A percentile compares a stretch with the other conserved stretches of the same genome.
Evolutionary conservation across 2,113 vertebrate species (phyloP).

Genomic region (Cyanistes caeruleus): DNA sequence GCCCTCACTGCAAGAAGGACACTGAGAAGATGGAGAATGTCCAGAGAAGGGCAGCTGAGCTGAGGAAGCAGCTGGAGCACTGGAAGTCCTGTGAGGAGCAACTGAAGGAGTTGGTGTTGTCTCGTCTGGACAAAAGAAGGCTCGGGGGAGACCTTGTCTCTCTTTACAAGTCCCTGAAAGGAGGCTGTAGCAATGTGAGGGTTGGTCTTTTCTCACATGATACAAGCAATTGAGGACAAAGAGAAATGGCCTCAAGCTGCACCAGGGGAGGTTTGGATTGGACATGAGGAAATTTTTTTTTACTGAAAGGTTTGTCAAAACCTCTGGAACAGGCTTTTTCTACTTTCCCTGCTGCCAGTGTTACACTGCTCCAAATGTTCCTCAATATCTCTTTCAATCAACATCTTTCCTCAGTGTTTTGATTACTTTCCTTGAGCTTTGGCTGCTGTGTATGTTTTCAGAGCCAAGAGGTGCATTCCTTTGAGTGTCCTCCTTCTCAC

Average conservation of each 20-base stretch:
- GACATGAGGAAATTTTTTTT: background rate
- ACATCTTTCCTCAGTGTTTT: background rate
- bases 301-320: background rate
- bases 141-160: background rate
- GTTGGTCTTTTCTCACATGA: background rate
- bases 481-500: background rate
- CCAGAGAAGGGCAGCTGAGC: rapidly evolving
- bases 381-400: background rate
- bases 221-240: background rate
- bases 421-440: background rate
- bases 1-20: rapidly evolving
- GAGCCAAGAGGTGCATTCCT: background rate
- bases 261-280: background rate
- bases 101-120: background rate
- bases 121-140: background rate
- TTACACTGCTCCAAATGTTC: background rate
- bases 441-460: background rate
- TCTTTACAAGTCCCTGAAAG: background rate
- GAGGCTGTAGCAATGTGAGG: background rate
- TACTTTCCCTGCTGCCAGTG: background rate
- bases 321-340: background rate
- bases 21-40: rapidly evolving
- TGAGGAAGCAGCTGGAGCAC: background rate
- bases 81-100: rapidly evolving
- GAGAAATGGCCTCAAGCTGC: background rate